Conservation (phyloP, 2,113 vertebrate genomes). For the Nestor notabilis region DNA sequence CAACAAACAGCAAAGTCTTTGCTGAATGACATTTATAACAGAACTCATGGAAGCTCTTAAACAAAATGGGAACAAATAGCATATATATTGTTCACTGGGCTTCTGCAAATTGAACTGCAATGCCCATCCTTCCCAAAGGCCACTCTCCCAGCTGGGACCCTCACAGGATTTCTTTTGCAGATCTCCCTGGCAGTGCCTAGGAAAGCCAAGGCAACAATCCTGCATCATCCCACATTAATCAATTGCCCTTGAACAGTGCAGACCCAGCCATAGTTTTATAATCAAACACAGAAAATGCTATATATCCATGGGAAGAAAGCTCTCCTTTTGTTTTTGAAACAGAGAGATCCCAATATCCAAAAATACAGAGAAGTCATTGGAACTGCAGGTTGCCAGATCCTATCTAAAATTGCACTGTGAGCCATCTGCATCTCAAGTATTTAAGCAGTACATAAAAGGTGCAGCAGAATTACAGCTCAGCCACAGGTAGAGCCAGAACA, state of each 20-base stretch:
- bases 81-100: not conserved
- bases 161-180: not conserved
- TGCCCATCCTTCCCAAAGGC: not conserved
- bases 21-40: not conserved
- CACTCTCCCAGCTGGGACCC: not conserved
- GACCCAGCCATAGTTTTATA: not conserved
- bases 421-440: rapidly evolving
- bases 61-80: not conserved
- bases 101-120: not conserved
- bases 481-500: rapidly evolving
- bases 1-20: not conserved
- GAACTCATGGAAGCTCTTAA: not conserved
- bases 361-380: not conserved
- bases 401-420: too few relatives aligned
- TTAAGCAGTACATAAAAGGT: rapidly evolving
- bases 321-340: rapidly evolving
- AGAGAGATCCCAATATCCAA: not conserved
- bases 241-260: not conserved
- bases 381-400: not conserved
- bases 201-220: not conserved
- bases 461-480: not conserved
- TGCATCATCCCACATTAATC: rapidly evolving
- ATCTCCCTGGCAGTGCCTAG: not conserved
- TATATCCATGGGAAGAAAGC: rapidly evolving
- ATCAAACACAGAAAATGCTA: not conserved